Base-by-base conservation (phyloP, 2,113 vertebrate species). In the Ranitomeya imitator region DNA sequence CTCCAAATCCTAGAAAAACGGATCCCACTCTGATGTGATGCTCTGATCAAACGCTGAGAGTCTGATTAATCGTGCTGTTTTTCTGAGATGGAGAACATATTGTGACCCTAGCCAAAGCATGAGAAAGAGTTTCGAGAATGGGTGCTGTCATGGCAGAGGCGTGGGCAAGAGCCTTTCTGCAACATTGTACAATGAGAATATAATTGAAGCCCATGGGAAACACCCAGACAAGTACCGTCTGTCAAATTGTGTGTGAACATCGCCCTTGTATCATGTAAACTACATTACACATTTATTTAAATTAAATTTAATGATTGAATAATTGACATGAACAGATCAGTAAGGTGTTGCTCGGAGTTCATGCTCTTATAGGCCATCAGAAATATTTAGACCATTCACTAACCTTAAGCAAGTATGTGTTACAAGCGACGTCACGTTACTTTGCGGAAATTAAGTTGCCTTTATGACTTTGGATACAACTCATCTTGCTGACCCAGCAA, bases 401-500 rank as follows among this genome's bases (percentile, higher is more conserved):
- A 88, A 83, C 79, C 79, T 51, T 77, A 6, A 61, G 60, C 52
- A 84, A 81, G 87, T 84, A 84, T 67, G 81, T 88, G 87, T 88
- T 88, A 88, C 73, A 67, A 13, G 81, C 84, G 67, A 83, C 76
- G 79, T 88, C 61, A 83, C 73, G 78, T 88, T 78, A 88, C 74
- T 77, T 77, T 31, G 79, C 83, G 87, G 87, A 88, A 88, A 88
- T 88, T 63, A 84, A 88, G 60, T 84, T 88, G 87, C 73, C 81
- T 88, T 88, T 88, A 88, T 88, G 79, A 88, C 79, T 84, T 88
- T 88, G 87, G 81, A 88, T 78, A 57, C 19, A n/a, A 74, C 87
- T 88, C 87, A 88, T 88, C 87, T 73, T 88, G 87, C 87, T 84
- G 81, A 88, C 81, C 81, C 57, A 84, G 87, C 69, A 84, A 78